Percentiles rank a stretch among this genome's conserved stretches.
phyloP scores from a whole-genome alignment of 2,113 vertebrate species.

The Phylloscopus whistleri region DNA sequence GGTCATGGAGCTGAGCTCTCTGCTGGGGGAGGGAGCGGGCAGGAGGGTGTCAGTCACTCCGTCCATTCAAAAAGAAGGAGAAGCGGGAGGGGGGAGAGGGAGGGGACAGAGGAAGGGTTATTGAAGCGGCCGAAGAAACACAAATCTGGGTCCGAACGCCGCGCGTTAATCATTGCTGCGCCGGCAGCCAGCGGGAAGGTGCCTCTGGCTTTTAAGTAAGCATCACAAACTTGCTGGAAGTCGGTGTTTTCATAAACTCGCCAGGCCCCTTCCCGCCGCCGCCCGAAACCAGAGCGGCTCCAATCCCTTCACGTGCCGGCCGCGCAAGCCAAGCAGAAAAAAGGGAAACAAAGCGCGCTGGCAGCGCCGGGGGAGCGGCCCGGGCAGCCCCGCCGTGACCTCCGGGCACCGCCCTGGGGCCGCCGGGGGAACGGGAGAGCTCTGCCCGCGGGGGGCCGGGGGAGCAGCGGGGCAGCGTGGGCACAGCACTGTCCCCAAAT shows the following conservation, averaged over 20 bases:
- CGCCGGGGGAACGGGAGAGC: background rate
- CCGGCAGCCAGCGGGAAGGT: background rate
- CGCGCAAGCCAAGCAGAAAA: constrained; percentile 29
- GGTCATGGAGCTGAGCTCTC: background rate
- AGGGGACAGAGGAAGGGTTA: background rate
- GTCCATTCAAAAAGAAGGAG: background rate
- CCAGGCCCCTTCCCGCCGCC: background rate
- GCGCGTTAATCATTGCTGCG: background rate
- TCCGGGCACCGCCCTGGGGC: background rate
- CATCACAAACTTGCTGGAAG: background rate
- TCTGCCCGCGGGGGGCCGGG: background rate
- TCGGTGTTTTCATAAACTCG: background rate
- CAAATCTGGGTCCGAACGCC: background rate
- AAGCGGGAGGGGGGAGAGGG: background rate
- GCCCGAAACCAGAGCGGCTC: background rate
- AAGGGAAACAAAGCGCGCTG: constrained; percentile 20
- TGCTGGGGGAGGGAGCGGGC: background rate
- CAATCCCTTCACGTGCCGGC: background rate
- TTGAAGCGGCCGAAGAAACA: background rate
- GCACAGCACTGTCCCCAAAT: background rate
- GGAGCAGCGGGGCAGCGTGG: background rate
- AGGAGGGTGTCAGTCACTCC: background rate
- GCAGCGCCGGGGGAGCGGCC: background rate
- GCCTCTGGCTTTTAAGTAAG: background rate
- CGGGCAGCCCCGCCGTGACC: background rate